Conservation (phyloP, 2,113 vertebrate species). For the Crypturellus undulatus region DNA sequence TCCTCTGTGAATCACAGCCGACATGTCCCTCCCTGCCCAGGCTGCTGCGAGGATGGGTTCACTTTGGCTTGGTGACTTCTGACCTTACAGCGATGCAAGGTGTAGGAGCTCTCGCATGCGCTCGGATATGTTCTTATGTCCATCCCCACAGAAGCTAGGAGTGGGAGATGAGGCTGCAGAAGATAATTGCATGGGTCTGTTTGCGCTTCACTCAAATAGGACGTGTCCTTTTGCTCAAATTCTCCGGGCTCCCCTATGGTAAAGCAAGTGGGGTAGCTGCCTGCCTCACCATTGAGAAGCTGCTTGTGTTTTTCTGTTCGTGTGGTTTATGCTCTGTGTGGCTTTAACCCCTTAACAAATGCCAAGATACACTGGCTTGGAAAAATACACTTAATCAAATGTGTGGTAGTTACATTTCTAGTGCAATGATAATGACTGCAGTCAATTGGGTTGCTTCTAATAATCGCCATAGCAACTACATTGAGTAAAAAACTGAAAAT, state of each 20-base stretch:
- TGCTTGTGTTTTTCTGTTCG: neutral
- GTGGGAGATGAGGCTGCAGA: neutral
- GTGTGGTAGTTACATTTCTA: neutral
- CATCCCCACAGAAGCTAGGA: neutral
- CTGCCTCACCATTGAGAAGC: neutral
- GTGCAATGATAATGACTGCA: neutral
- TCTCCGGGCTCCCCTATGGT: neutral
- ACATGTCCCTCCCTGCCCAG: neutral
- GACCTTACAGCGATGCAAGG: neutral
- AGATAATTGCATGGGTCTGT: neutral
- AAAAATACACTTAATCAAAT: neutral
- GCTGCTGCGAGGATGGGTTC: constrained; percentile 6
- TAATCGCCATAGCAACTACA: constrained; percentile 2
- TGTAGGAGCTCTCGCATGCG: neutral
- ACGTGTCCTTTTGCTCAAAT: neutral
- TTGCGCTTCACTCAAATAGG: neutral
- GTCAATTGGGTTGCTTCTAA: neutral
- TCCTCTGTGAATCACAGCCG: neutral
- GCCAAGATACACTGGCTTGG: neutral
- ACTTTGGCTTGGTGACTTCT: neutral
- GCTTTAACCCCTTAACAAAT: neutral
- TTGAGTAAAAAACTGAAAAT: constrained; percentile 42
- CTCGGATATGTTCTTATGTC: neutral
- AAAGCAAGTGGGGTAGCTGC: neutral
- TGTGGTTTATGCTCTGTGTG: neutral